Evolutionary conservation across 1,140 invertebrate genomes (phyloP), one percentile per base, ranked within the genome.

Genomic region (Cecropterus lyciades): DNA sequence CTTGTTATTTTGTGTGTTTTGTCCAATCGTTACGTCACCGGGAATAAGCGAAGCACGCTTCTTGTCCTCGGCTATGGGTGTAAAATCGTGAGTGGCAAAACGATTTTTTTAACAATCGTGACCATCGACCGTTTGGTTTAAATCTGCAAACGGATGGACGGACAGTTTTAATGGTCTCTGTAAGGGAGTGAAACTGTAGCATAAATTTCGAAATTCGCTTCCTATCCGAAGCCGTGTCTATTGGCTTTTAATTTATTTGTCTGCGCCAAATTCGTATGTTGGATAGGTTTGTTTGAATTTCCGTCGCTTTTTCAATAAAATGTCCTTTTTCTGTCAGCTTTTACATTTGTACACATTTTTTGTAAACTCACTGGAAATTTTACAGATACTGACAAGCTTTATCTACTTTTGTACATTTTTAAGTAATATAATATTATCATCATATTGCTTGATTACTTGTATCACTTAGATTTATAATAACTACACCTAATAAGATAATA

Each of bases 41-140:
- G 11, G 33, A 11, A 40, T 55, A 40, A 40, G 9, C 16, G 49
- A 30, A 53, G 52, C 10, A 37, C 33, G 69, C 62, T 73, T 62
- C 70, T 70, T 70, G 69, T 72, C 64, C 66, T 59, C 51, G 70
- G 73, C 68, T 71, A 67, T 75, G 71, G 70, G 66, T 72, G 80
- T 79, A 84, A 85, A 84, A 87, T 85, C 79, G 84, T 82, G 74
- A 83, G 77, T 89, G 84, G 82, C 84, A 82, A 86, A 85, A 30
- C 43, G 57, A 37, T 85, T 84, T 80, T 85, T 86, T 89, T 85
- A 85, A 79, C 77, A 84, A 79, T 84, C 76, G 80, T 80, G 82
- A 82, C 77, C 67, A 70, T 73, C 64, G 69, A 77, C 65, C 79
- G 80, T 85, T 85, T 77, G 77, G 78, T 76, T 89, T 87, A 87